These are phyloP conservation scores for Cygnus buccinator DNA, from an alignment of 2,113 vertebrate species.

Conservation along the genomic window DNA sequence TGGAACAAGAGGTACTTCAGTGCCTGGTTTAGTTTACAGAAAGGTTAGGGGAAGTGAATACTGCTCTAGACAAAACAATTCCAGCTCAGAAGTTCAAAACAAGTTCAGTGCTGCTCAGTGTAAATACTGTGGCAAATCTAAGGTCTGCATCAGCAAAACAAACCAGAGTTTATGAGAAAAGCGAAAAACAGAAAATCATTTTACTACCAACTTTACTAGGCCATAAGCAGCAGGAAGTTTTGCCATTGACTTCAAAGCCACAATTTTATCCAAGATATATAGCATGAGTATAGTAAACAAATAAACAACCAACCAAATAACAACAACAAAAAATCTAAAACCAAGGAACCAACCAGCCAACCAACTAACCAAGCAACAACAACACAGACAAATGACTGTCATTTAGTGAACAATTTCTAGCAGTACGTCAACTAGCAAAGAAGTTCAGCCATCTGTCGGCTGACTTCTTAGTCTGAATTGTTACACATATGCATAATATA, in stretches of 20 bases:
- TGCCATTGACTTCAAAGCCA: background rate
- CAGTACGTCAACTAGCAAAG: background rate
- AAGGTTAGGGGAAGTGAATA: accelerated
- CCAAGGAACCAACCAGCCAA: background rate
- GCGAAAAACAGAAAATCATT: background rate
- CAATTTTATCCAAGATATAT: background rate
- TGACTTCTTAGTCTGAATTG: background rate
- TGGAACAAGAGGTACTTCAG: background rate
- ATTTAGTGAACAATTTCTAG: background rate
- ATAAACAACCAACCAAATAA: no score
- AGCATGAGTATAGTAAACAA: background rate
- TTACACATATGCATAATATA: background rate
- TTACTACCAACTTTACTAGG: background rate
- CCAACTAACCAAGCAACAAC: background rate
- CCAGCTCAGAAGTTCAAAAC: background rate
- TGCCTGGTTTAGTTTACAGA: accelerated
- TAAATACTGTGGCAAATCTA: background rate
- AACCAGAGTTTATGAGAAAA: background rate
- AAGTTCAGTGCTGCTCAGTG: background rate
- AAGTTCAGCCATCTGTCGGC: background rate
- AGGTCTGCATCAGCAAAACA: background rate
- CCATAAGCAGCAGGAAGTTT: background rate
- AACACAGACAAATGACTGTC: background rate
- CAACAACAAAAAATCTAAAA: no score
- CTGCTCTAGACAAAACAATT: background rate